A percentile compares a stretch with the other conserved stretches of the same genome.
phyloP scores from a whole-genome alignment of 2,113 vertebrate species.

The Hoplias malabaricus region DNA sequence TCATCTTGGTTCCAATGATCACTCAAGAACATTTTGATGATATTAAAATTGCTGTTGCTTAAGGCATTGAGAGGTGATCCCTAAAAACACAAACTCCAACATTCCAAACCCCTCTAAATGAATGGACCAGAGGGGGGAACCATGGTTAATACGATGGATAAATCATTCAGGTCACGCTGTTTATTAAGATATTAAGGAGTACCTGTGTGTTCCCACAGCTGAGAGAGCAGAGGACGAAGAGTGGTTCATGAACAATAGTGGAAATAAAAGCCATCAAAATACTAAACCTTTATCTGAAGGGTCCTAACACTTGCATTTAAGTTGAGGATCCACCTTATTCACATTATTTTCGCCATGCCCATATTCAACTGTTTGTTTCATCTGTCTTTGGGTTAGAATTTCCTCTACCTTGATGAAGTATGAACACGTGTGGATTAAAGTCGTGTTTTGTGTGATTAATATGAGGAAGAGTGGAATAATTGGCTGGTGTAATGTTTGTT shows the following conservation, averaged over 20 bases:
- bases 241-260: not conserved
- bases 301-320: not conserved
- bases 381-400: too few species aligned
- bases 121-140: not conserved
- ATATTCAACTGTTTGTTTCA: too few species aligned
- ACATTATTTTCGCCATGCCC: too few species aligned
- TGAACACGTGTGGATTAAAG: too few species aligned
- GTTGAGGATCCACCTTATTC: not conserved
- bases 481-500: too few species aligned
- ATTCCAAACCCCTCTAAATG: slow-evolving; percentile 30
- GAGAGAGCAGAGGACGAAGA: not conserved
- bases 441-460: too few species aligned
- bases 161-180: not conserved
- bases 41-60: not conserved
- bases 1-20: not conserved
- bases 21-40: not conserved
- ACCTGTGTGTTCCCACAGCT: not conserved
- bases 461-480: too few species aligned
- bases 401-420: too few species aligned
- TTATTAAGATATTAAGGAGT: not conserved
- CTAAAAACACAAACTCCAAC: slow-evolving; percentile 16
- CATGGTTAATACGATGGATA: not conserved
- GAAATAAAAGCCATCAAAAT: not conserved
- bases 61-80: not conserved
- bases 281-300: not conserved